Evolutionary conservation across 2,113 vertebrate species (phyloP).

Genomic region (Amazona vittata): DNA sequence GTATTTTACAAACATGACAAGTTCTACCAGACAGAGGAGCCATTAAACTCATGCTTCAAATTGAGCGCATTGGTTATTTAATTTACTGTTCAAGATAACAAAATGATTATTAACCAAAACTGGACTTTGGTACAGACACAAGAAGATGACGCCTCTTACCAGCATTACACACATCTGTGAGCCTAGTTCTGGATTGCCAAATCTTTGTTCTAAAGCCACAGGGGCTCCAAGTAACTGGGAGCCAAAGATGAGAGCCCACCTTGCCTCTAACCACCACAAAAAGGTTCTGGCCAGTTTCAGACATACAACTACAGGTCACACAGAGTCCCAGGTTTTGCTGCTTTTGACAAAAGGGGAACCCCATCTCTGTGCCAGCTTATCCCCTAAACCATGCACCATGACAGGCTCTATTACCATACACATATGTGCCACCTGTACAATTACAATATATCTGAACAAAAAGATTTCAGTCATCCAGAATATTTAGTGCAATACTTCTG

Average conservation of each 20-base stretch:
- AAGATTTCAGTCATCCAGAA: background rate
- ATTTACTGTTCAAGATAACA: background rate
- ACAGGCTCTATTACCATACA: background rate
- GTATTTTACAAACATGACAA: background rate
- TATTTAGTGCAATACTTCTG: background rate
- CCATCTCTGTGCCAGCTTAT: background rate
- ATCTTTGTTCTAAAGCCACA: background rate
- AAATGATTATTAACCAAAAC: background rate
- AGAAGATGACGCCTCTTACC: background rate
- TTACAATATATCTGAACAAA: background rate
- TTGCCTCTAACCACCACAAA: accelerated
- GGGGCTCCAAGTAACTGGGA: accelerated
- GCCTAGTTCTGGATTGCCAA: background rate
- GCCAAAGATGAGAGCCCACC: background rate
- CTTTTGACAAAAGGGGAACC: background rate
- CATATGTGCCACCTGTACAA: background rate
- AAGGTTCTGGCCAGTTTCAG: background rate
- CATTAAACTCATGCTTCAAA: background rate
- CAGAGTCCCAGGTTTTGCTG: background rate
- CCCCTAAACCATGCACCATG: background rate
- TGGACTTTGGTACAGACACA: background rate
- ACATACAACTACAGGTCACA: background rate
- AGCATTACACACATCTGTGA: background rate
- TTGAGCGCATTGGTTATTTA: background rate
- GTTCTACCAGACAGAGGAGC: background rate